phyloP scores from a whole-genome alignment of 2,113 vertebrate species.

The Clarias batrachus region DNA sequence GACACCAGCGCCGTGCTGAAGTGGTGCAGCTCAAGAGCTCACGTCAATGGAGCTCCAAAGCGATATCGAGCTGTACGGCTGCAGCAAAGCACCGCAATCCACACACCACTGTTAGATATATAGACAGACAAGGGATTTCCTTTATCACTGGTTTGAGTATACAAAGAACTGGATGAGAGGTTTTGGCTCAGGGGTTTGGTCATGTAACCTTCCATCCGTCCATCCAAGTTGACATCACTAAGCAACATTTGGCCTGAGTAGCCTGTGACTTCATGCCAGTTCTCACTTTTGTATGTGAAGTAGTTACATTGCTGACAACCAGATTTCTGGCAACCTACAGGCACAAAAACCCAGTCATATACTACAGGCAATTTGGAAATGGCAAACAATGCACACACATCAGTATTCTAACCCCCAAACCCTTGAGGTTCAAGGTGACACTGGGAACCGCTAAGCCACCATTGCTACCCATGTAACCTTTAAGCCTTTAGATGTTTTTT shows the following conservation, averaged over 20 bases:
- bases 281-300: no score
- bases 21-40: conserved; percentile 28
- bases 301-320: no score
- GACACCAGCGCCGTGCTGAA: conserved; percentile 39
- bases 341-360: no score
- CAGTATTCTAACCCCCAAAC: no score
- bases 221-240: no score
- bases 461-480: neutral
- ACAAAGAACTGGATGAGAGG: neutral
- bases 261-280: no score
- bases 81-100: neutral
- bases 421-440: no score
- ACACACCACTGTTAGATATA: neutral
- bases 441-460: no score
- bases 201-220: neutral
- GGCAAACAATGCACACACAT: no score
- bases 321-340: no score
- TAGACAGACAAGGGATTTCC: neutral
- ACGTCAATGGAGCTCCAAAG: conserved; percentile 45
- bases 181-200: neutral
- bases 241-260: no score
- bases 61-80: conserved; percentile 41
- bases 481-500: neutral
- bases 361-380: no score
- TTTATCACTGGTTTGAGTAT: neutral